Evolutionary conservation across 2,113 vertebrate species (phyloP), one percentile per base, ranked within the genome.

Genomic region (Bos javanicus): DNA sequence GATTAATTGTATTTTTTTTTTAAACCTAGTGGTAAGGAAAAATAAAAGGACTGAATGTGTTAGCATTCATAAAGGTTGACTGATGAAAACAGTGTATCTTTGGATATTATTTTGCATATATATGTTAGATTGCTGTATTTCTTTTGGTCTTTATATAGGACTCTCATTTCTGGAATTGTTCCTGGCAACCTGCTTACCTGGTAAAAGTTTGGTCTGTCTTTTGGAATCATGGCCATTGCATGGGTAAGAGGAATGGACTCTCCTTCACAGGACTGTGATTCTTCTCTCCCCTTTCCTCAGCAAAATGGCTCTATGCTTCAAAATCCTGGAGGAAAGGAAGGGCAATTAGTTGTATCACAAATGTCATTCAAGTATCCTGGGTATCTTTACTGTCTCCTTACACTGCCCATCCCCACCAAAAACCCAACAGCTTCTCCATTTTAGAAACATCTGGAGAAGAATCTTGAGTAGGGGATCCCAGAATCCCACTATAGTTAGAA

Each of bases 371-470:
- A 17, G 26, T 87, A 78, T 23, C 64, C 26, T 46, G 78, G 19
- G 9, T 90, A 39, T 92, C 57, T 95, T 67, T 16, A 67, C 26
- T 57, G 0, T 95, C 23, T 82, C 30, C 5, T 3, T 57, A 26
- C 17, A 62, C 64, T 91, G 23, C 19, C 43, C 26, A n/a, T 33
- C 25, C 62, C 16, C 43, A 85, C 48, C 56, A 46, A 17, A 93
- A 87, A 33, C 4, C 19, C 74, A 39, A n/a, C 59, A 84, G 3
- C 26, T 28, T 86, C n/a, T 90, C 10, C n/a, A 6, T 85, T 88
- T 96, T 54, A 67, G 86, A 95, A 94, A 81, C 57, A 85, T n/a
- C 16, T 82, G 26, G 76, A 87, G 62, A 82, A 74, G 48, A 93
- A 74, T 91, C 78, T 43, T 94, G n/a, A 14, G 36, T 71, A 57